phyloP scores from a whole-genome alignment of 2,113 vertebrate genomes.

The Passer domesticus region DNA sequence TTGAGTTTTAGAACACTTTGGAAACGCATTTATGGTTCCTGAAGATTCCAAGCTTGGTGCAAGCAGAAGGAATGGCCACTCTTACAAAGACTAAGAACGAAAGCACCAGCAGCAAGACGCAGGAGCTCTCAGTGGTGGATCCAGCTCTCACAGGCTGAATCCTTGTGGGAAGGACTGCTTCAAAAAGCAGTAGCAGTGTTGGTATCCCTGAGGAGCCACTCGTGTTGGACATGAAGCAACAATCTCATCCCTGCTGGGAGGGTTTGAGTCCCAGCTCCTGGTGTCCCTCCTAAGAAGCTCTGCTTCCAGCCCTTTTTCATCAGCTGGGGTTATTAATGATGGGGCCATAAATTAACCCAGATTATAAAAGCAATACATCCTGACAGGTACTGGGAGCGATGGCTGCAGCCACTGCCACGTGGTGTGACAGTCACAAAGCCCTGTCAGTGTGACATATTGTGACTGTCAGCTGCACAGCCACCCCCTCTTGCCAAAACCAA shows the following conservation, averaged over 20 bases:
- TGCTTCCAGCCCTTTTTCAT: neutral
- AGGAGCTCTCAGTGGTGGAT: fast-evolving
- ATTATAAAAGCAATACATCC: neutral
- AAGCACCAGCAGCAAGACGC: neutral
- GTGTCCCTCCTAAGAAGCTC: neutral
- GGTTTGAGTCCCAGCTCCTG: neutral
- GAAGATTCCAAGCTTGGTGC: neutral
- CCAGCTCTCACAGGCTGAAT: neutral
- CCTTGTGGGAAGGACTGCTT: neutral
- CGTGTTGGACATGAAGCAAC: fast-evolving
- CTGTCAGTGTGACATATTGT: neutral
- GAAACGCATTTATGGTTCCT: neutral
- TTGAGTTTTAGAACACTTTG: neutral
- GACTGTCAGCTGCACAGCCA: neutral
- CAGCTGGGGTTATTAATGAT: neutral
- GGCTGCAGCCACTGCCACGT: neutral
- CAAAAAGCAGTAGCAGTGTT: neutral
- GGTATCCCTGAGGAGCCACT: neutral
- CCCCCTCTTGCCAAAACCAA: neutral
- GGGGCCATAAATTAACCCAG: neutral
- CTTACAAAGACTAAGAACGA: fast-evolving
- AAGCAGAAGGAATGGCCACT: neutral
- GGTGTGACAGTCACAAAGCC: neutral
- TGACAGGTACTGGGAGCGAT: neutral
- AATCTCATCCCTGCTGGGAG: neutral